Evolutionary conservation across 1,140 invertebrate species (phyloP), one percentile per base, ranked within the genome.

Genomic region (Saccostrea cuccullata): DNA sequence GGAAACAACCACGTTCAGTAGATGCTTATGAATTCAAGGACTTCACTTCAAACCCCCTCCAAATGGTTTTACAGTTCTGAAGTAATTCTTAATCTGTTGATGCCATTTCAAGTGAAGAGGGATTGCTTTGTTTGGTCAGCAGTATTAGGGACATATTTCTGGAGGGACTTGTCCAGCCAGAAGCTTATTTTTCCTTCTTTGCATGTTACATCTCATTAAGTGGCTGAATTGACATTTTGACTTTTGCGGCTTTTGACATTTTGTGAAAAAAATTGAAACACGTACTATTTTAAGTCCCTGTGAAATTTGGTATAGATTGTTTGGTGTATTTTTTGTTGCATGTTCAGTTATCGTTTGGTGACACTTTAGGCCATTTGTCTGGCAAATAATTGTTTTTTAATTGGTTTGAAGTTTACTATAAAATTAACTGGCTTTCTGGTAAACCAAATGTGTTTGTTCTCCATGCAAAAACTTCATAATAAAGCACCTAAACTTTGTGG

Each of bases 191-290:
- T 77, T 77, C 70, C 30, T 30, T 77, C 70, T 36, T 77, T 77
- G 70, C 70, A 77, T 77, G 70, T 30, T 77, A 30, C 13, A 9
- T 36, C 70, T 30, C 70, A 77, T 30, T 77, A 30, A 77, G 58
- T 77, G 70, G 70, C 30, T 12, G 26, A 77, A 77, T 77, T 77
- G 70, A 36, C 70, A 77, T 77, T 77, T 77, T 77, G 30, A 77
- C 70, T 77, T 77, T 13, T 77, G 70, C 36, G 70, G 70, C 30
- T 77, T 77, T 77, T 77, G 70, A 77, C 70, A 77, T 77, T 77
- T 77, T 77, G 23, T 15, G 26, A 30, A 36, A 77, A 77, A 77
- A 77, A 77, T 36, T 77, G 70, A 77, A 23, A 26, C 30, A 77
- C n/a, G n/a, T n/a, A n/a, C 30, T 26, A 36, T 36, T 36, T 36